Evolutionary conservation across 1,140 invertebrate genomes (phyloP).

Genomic region (Drosophila oshimai): DNA sequence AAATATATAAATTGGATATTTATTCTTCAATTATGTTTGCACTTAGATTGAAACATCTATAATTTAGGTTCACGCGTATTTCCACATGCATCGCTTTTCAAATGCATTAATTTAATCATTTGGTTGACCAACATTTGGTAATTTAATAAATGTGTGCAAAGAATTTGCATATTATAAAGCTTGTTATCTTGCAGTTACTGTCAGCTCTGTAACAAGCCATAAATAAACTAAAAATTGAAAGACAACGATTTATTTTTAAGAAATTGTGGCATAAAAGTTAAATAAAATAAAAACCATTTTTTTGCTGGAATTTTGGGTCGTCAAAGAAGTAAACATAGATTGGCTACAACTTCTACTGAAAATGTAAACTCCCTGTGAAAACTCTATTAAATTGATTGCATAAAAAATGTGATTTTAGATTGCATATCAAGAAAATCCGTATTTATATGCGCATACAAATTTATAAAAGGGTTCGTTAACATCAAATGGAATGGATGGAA

Average conservation of each 20-base stretch:
- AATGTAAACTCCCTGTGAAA: neutral
- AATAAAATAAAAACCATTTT: too few species aligned
- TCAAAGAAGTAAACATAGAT: neutral
- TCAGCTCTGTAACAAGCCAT: too few species aligned
- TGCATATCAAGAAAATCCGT: neutral
- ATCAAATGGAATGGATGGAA: neutral
- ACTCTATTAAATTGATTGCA: neutral
- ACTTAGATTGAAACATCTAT: neutral
- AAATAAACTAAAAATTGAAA: neutral
- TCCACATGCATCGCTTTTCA: neutral
- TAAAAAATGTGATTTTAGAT: neutral
- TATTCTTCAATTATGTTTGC: neutral
- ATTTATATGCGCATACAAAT: slow-evolving; percentile 1
- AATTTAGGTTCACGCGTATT: neutral
- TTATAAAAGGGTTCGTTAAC: neutral
- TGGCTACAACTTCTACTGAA: neutral
- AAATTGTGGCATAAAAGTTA: too few species aligned
- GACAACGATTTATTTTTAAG: too few species aligned
- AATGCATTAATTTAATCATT: too few species aligned
- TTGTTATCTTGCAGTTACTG: neutral
- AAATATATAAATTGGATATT: neutral
- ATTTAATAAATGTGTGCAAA: neutral
- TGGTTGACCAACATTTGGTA: too few species aligned
- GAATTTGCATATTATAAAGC: neutral
- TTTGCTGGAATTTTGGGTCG: neutral